Evolutionary conservation across 2,797 vertebrate genomes (phyloP), one percentile per base, ranked within the genome.

Genomic region (Lacerta viridis): DNA sequence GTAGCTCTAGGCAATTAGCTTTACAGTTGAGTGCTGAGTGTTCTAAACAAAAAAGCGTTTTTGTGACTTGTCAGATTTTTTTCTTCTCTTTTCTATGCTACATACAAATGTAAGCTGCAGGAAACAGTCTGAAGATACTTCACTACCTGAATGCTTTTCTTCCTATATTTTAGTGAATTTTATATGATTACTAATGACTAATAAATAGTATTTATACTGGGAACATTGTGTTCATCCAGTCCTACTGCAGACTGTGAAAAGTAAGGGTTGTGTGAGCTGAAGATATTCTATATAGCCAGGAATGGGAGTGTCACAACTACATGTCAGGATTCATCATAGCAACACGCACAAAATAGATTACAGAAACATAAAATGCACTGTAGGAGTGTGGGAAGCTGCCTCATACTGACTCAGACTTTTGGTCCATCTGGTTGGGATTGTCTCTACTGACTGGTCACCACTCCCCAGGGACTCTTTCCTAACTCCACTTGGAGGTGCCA

Each of bases 161-260:
- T 13, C 76, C 7, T 0, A 20, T 64, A 15, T 36, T 83, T 41
- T 68, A 85, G 1, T 83, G 39, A 80, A 6, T n/a, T 5, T 7
- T 50, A 0, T 71, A 13, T 64, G 23, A 72, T 0, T 0, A 4
- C 0, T 0, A 46, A 10, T 1, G 1, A 2, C 84, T 0, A 0
- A 55, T 55, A 55, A 55, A 55, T 55, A 55, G 25, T 85, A 74
- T 6, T 86, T 33, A 36, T 77, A 17, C 50, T 74, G 10, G 1
- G 36, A 90, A 39, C 59, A 80, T 29, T 13, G 39, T 7, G 68
- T 66, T 5, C 20, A 41, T 36, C 10, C 25, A 43, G 36, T 86
- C 64, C 7, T 15, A 18, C 23, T 43, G 25, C 33, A 17, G 43
- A 18, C 9, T 43, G 8, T 59, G 64, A 50, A 86, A 79, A 79